phyloP scores from a whole-genome alignment of 92 coral and sea anemone genomes.

The Heteractis magnifica region DNA sequence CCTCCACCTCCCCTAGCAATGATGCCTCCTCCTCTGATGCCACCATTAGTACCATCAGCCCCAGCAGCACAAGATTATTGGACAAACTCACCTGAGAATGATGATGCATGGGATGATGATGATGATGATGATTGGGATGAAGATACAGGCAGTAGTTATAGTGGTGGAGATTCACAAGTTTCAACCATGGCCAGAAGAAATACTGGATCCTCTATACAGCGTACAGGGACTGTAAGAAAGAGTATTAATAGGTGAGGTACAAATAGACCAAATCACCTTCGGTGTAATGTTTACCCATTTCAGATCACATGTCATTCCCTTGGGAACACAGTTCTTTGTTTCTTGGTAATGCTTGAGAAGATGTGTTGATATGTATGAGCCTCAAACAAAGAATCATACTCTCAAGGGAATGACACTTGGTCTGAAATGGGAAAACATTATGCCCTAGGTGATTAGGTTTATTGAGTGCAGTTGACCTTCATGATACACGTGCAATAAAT shows the following conservation, averaged over 20 bases:
- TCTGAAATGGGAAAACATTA: no score
- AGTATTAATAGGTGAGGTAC: conserved; percentile 79
- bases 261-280: neutral
- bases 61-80: conserved; percentile 13
- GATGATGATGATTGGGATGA: conserved; percentile 92
- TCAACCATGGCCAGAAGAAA: conserved; percentile 59
- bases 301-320: neutral
- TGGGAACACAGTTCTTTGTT: neutral
- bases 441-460: no score
- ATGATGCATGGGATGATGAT: conserved; percentile 63
- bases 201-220: conserved; percentile 56
- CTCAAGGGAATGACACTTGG: no score
- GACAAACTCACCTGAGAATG: conserved; percentile 28
- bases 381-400: no score
- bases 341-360: no score
- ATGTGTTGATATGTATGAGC: no score
- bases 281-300: neutral
- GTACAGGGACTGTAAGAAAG: conserved; percentile 90
- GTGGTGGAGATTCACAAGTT: conserved; percentile 73
- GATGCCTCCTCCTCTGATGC: conserved; percentile 22
- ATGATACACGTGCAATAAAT: no score
- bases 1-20: conserved; percentile 36
- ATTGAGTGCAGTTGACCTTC: no score
- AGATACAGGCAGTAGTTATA: conserved; percentile 70
- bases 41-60: conserved; percentile 30